Conservation (phyloP, 2,113 vertebrate species). For the Xenopus tropicalis region UCB_Xtro_10.0 CM004445.2:9249501-9250000, state of each 20-base stretch:
- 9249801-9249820: constrained; percentile 81
- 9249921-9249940: constrained; percentile 87
- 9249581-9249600: no score
- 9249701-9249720: constrained; percentile 88
- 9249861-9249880: constrained; percentile 75
- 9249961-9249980: constrained; percentile 82
- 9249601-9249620: no score
- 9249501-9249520: no score
- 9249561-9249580: no score
- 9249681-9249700: constrained; percentile 98
- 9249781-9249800: constrained; percentile 86
- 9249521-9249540: no score
- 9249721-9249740: constrained; percentile 83
- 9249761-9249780: constrained; percentile 86
- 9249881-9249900: constrained; percentile 83
- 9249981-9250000: constrained; percentile 97
- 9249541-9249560: no score
- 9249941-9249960: constrained; percentile 84
- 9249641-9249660: constrained; percentile 98
- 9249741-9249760: constrained; percentile 93
- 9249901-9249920: constrained; percentile 89
- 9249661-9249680: constrained; percentile 95
- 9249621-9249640: constrained; percentile 71
- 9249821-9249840: constrained; percentile 82
- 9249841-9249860: constrained; percentile 89